Conservation (phyloP, 2,888 invertebrate genomes). For the Muschampia plurimacula region DNA sequence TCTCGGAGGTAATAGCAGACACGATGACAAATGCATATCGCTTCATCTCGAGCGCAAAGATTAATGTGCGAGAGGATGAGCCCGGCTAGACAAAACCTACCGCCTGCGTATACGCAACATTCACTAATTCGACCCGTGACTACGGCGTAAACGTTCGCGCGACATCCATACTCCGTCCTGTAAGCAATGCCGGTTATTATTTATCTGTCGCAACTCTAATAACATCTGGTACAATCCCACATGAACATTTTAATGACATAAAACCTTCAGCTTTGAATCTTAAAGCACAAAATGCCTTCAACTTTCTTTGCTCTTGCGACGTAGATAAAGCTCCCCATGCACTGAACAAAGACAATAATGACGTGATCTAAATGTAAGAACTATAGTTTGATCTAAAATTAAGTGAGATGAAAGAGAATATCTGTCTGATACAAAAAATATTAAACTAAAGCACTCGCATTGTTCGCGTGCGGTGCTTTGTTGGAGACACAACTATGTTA, state of each 20-base stretch:
- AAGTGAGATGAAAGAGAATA: constrained; percentile 83
- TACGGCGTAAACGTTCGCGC: constrained; percentile 68
- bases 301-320: constrained; percentile 46
- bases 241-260: constrained; percentile 25
- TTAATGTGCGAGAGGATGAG: constrained; percentile 78
- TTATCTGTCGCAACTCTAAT: constrained; percentile 72
- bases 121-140: constrained; percentile 73
- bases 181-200: constrained; percentile 81
- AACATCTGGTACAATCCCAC: constrained; percentile 52
- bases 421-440: constrained; percentile 81
- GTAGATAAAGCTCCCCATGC: constrained; percentile 41
- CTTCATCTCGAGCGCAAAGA: constrained; percentile 79
- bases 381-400: constrained; percentile 84
- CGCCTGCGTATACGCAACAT: constrained; percentile 74
- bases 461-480: constrained; percentile 79
- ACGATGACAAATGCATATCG: constrained; percentile 83
- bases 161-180: constrained; percentile 71
- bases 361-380: constrained; percentile 79
- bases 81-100: constrained; percentile 78
- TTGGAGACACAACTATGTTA: constrained; percentile 76
- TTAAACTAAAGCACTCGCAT: constrained; percentile 71
- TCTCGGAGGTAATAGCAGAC: constrained; percentile 78
- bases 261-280: constrained; percentile 46
- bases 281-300: constrained; percentile 52
- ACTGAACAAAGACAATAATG: constrained; percentile 64